These are phyloP conservation scores for Macrobrachium rosenbergii DNA, from an alignment of 1,140 invertebrate species.

Conservation along the genomic window DNA sequence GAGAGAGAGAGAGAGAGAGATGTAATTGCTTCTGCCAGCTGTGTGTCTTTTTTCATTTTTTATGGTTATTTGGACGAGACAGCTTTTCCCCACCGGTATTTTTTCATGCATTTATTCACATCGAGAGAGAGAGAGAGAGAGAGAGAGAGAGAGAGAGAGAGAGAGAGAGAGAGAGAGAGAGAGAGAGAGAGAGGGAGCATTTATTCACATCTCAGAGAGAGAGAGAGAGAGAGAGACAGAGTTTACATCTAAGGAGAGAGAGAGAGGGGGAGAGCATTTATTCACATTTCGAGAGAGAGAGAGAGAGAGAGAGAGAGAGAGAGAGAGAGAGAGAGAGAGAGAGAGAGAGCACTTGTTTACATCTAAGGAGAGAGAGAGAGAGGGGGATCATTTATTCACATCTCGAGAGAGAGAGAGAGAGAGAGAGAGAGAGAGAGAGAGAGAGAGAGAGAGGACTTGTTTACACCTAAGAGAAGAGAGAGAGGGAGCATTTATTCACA, in stretches of 20 bases:
- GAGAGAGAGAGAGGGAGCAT: neutral
- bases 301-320: constrained; percentile 10
- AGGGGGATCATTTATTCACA: no score
- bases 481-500: no score
- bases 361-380: neutral
- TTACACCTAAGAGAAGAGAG: neutral
- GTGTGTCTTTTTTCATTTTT: no score
- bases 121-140: constrained; percentile 7
- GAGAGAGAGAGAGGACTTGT: no score
- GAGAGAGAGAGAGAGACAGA: neutral
- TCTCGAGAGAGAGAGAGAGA: neutral
- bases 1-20: no score
- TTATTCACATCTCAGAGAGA: neutral
- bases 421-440: neutral
- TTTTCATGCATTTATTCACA: neutral
- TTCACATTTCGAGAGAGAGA: neutral
- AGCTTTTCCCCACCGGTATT: no score
- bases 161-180: constrained; percentile 12
- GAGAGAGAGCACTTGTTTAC: neutral
- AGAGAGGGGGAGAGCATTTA: neutral
- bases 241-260: neutral
- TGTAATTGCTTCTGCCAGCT: no score
- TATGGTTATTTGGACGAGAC: no score
- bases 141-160: constrained; percentile 10
- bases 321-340: constrained; percentile 7